Evolutionary conservation across 2,113 vertebrate genomes (phyloP).

Genomic region (Misgurnus mizolepis): DNA sequence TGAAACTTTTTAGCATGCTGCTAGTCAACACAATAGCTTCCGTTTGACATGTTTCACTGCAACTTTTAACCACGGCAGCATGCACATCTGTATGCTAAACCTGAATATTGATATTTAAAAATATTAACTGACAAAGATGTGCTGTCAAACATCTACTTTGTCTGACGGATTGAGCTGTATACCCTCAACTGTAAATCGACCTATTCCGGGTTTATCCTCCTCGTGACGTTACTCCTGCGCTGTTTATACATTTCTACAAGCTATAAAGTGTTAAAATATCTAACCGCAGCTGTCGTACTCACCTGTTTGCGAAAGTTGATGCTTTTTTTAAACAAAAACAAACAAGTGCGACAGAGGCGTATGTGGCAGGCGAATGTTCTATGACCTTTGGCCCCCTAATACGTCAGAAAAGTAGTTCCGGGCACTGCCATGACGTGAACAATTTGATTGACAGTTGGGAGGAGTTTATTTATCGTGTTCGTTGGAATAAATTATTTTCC

Average conservation of each 20-base stretch:
- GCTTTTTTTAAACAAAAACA: conserved; percentile 56
- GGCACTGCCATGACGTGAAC: neutral
- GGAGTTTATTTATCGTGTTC: neutral
- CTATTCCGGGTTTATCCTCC: neutral
- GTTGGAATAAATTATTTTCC: no score
- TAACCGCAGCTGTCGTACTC: conserved; percentile 28
- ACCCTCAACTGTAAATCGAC: neutral
- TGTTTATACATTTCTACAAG: no score
- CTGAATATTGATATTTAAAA: no score
- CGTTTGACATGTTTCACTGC: neutral
- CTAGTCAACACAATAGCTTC: neutral
- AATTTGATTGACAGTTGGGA: neutral
- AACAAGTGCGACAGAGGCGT: conserved; percentile 65
- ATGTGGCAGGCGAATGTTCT: conserved; percentile 61
- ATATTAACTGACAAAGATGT: neutral
- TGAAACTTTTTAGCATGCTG: conserved; percentile 33
- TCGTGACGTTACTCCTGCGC: neutral
- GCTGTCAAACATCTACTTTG: neutral
- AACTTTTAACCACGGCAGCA: neutral
- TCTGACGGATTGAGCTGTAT: neutral
- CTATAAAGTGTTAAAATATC: neutral
- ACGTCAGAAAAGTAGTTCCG: conserved; percentile 44
- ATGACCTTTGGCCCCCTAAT: conserved; percentile 64
- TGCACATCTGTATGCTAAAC: neutral
- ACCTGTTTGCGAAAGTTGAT: conserved; percentile 57